These are phyloP conservation scores for Rhizomys pruinosus DNA, from an alignment of 2,113 vertebrate genomes.

Conservation along the genomic window DNA sequence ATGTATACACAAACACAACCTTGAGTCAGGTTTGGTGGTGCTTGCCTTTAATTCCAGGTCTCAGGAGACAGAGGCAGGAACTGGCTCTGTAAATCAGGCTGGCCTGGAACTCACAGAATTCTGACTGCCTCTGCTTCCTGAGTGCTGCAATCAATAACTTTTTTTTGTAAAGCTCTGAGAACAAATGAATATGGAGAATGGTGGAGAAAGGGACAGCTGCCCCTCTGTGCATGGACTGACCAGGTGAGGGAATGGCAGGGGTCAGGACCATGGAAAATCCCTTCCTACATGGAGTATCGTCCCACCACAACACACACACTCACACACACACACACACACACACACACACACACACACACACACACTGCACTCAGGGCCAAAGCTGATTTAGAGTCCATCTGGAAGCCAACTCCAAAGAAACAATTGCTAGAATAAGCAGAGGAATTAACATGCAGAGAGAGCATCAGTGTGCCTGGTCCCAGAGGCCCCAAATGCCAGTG, in stretches of 20 bases:
- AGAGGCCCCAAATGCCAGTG: not conserved
- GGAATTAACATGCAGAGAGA: too few relatives aligned
- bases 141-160: too few relatives aligned
- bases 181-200: too few relatives aligned
- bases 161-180: too few relatives aligned
- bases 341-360: not conserved
- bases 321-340: not conserved
- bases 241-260: too few relatives aligned
- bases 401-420: not conserved
- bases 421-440: not conserved
- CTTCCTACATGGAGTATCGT: too few relatives aligned
- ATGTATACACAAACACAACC: not conserved
- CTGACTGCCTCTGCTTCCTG: not conserved
- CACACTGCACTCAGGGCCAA: not conserved
- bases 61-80: not conserved
- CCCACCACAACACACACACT: not conserved
- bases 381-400: not conserved
- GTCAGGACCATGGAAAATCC: too few relatives aligned
- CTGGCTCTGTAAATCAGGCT: not conserved
- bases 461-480: not conserved
- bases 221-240: too few relatives aligned
- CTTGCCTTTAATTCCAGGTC: not conserved
- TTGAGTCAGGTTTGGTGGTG: not conserved
- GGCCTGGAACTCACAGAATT: too few relatives aligned
- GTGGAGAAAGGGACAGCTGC: too few relatives aligned